These are phyloP conservation scores for Stegastes partitus DNA, from an alignment of 2,113 vertebrate species.

Conservation along the genomic window DNA sequence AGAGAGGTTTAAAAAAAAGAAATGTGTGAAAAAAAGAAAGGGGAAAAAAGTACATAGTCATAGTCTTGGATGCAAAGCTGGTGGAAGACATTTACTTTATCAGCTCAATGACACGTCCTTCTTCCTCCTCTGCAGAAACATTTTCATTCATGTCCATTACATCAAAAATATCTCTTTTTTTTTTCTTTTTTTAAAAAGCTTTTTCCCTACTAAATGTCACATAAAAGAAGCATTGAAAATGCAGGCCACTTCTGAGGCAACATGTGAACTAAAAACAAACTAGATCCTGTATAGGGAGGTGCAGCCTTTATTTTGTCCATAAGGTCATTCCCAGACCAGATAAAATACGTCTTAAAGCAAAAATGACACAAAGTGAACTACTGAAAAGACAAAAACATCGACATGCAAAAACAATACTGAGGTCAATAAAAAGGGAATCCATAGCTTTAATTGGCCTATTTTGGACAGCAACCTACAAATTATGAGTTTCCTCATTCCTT, in stretches of 20 bases:
- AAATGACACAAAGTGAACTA: conserved; percentile 65
- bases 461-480: not conserved
- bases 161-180: conserved; percentile 40
- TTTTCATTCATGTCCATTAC: conserved; percentile 55
- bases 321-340: conserved; percentile 53
- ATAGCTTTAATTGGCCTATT: not conserved
- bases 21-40: too few species aligned
- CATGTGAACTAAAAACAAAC: conserved; percentile 84
- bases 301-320: conserved; percentile 30
- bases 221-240: conserved; percentile 81
- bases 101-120: conserved; percentile 52
- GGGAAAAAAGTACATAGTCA: conserved; percentile 27
- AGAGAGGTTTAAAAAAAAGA: not conserved
- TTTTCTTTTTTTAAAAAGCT: conserved; percentile 10
- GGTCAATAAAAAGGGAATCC: conserved; percentile 65
- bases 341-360: conserved; percentile 58
- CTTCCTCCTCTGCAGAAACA: conserved; percentile 17
- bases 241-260: conserved; percentile 85
- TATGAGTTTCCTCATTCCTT: not conserved
- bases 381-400: conserved; percentile 71
- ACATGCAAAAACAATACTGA: conserved; percentile 74
- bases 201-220: conserved; percentile 60
- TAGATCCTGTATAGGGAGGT: conserved; percentile 54
- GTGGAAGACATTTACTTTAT: conserved; percentile 54
- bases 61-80: conserved; percentile 42